Evolutionary conservation across 2,797 vertebrate genomes (phyloP).

Genomic region (Acanthurus tractus): DNA sequence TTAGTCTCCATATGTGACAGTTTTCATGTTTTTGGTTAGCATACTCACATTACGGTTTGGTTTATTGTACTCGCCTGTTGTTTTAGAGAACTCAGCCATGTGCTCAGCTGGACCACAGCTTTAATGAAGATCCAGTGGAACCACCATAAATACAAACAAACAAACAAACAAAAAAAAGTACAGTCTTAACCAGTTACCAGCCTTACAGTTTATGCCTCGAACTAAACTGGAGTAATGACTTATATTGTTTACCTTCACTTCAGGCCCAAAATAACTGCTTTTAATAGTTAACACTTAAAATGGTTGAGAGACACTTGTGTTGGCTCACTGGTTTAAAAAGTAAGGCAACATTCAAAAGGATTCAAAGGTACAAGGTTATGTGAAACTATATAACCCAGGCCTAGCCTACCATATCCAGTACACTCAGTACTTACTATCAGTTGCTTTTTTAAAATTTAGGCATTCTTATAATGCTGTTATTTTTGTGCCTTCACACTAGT

Average conservation of each 20-base stretch:
- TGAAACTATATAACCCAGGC: neutral
- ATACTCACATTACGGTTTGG: neutral
- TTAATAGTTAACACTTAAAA: neutral
- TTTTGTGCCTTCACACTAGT: conserved; percentile 16
- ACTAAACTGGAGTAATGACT: no score
- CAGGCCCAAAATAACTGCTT: neutral
- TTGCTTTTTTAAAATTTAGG: neutral
- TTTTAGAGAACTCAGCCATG: neutral
- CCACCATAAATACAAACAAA: no score
- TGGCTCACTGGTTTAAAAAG: no score
- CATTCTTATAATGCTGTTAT: conserved; percentile 1
- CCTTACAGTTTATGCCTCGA: neutral
- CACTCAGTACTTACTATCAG: neutral
- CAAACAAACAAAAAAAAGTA: neutral
- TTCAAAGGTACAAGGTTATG: neutral
- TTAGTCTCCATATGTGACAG: no score
- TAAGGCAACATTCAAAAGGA: neutral
- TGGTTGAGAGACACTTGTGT: neutral
- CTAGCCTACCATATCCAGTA: neutral
- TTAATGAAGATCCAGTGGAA: neutral
- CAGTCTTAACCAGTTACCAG: neutral
- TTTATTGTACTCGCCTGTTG: neutral
- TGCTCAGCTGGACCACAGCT: neutral
- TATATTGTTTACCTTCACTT: no score
- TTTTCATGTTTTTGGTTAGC: neutral